phyloP scores from a whole-genome alignment of 2,797 vertebrate species.

The Emydoidea blandingii region DNA sequence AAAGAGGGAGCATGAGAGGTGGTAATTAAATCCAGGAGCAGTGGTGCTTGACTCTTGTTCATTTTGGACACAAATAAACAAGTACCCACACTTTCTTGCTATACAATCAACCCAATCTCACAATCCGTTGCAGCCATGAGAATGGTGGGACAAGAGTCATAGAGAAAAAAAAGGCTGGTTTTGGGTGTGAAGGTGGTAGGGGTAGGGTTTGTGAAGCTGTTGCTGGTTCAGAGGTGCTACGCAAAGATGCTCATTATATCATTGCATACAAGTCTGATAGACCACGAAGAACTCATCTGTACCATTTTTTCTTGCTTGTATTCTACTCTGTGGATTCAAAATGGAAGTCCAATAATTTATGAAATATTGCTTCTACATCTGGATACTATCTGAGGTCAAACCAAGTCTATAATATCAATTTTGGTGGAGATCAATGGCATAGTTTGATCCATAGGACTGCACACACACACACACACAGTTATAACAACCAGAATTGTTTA shows the following conservation, averaged over 20 bases:
- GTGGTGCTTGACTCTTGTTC: background rate
- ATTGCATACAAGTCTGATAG: background rate
- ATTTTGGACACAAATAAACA: background rate
- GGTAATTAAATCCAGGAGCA: background rate
- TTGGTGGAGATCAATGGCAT: too few species aligned
- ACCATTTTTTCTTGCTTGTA: too few species aligned
- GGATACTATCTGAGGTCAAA: too few species aligned
- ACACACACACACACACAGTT: too few species aligned
- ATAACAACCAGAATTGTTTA: too few species aligned
- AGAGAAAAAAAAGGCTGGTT: background rate
- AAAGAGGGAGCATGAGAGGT: background rate
- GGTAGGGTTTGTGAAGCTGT: background rate
- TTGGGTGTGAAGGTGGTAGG: background rate
- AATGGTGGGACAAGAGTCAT: background rate
- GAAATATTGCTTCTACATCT: too few species aligned
- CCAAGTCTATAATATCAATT: too few species aligned
- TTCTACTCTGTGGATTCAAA: too few species aligned
- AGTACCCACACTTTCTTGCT: background rate
- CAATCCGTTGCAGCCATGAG: background rate
- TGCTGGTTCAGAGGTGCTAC: background rate
- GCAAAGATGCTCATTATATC: background rate
- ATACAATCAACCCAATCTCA: background rate
- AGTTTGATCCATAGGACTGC: too few species aligned
- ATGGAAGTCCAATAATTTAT: too few species aligned
- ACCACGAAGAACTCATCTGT: too few species aligned